These are phyloP conservation scores for Paguma larvata DNA, from an alignment of 2,797 vertebrate genomes.

Conservation along the genomic window DNA sequence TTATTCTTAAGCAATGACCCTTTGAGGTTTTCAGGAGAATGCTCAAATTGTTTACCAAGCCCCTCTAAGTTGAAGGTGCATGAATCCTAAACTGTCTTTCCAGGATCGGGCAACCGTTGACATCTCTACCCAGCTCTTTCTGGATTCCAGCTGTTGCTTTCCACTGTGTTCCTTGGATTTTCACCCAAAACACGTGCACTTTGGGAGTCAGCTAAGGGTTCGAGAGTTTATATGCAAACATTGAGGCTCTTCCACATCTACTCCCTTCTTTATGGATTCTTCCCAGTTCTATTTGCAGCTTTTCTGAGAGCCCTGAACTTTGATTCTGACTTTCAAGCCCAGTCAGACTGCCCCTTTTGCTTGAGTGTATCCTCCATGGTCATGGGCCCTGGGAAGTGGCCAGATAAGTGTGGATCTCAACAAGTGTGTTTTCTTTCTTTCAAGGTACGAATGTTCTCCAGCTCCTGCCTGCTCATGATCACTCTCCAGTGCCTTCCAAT, in stretches of 20 bases:
- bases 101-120: neutral
- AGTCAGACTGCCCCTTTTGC: neutral
- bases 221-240: neutral
- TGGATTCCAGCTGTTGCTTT: conserved; percentile 13
- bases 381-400: neutral
- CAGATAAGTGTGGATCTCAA: neutral
- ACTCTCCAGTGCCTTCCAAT: neutral
- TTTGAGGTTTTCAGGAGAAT: neutral
- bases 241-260: neutral
- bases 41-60: neutral
- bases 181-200: neutral
- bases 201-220: neutral
- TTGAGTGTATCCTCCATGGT: neutral
- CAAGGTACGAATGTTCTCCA: neutral
- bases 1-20: conserved; percentile 11
- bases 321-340: neutral
- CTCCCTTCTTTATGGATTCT: neutral
- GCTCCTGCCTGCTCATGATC: neutral
- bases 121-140: neutral
- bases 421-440: neutral
- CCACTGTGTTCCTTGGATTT: neutral
- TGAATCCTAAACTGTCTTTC: neutral
- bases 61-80: neutral
- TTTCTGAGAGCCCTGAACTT: neutral
- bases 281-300: neutral